Evolutionary conservation across 2,113 vertebrate genomes (phyloP).

Genomic region (Macrotis lagotis): DNA sequence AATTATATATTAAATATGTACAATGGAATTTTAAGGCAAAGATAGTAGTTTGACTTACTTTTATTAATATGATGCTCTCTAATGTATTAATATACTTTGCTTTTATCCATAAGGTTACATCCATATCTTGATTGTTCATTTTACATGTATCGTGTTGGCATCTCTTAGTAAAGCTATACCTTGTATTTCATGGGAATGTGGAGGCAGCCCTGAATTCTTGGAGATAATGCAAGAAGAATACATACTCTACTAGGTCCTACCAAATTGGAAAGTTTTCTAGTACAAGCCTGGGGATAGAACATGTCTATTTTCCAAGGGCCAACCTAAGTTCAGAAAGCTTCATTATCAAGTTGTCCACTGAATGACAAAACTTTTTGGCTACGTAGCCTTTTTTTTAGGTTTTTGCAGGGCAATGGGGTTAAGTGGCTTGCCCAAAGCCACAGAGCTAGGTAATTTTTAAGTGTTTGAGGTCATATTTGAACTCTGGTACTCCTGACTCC

Average conservation of each 20-base stretch:
- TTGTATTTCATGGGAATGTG: background rate
- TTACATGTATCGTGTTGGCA: background rate
- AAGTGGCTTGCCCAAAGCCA: too few relatives aligned
- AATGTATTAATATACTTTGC: background rate
- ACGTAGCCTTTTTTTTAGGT: too few relatives aligned
- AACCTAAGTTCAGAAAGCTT: background rate
- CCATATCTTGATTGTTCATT: background rate
- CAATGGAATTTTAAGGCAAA: slow-evolving; percentile 26
- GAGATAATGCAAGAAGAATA: background rate
- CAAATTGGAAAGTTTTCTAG: background rate
- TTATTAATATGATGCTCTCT: background rate
- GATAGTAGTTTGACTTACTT: background rate
- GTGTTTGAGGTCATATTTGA: too few relatives aligned
- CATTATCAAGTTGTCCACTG: background rate
- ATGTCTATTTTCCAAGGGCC: background rate
- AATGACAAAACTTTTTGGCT: background rate
- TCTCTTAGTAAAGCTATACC: background rate
- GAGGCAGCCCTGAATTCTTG: background rate
- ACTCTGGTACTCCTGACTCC: too few relatives aligned
- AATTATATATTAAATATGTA: slow-evolving; percentile 29
- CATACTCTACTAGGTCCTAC: background rate
- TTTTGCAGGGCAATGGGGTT: too few relatives aligned
- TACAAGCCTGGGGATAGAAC: background rate
- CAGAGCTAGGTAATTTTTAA: too few relatives aligned
- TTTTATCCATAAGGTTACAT: background rate